Evolutionary conservation across 2,113 vertebrate species (phyloP), one percentile per base, ranked within the genome.

Genomic region (Cepphus grylle): DNA sequence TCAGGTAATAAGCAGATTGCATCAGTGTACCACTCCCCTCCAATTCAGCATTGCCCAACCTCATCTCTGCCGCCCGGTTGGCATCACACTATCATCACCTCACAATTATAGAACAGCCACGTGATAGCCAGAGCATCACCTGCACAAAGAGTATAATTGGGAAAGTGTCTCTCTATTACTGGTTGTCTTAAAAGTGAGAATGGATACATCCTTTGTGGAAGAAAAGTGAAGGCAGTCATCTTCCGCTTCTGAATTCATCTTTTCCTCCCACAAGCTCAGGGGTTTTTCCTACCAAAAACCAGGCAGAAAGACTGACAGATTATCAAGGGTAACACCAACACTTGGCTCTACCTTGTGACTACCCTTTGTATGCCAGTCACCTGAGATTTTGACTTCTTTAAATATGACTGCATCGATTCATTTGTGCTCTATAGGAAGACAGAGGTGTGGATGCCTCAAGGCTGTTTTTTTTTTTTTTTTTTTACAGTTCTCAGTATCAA

Each of bases 111-210:
- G 59, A 93, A 8, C 72, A 74, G 65, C 76, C 93, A 88, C 22
- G 77, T 62, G 82, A 79, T 82, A 90, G 88, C 95, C 93, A 91
- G 12, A 94, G 79, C 88, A 94, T 40, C 72, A n/a, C 80, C n/a
- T 88, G 45, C 18, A 49, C 25, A 21, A 58, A 86, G 55, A 86
- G 53, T 67, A 40, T 19, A 73, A 73, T 16, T 73, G 72, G 82
- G 74, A 81, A 88, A 90, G 79, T 21, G 27, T 30, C 69, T 71
- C 71, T 59, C 23, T 2, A 38, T 4, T 53, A n/a, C 50, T 86
- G 52, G 45, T 49, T 91, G 95, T 27, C 94, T 92, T 86, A 2
- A 50, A 73, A 90, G 66, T 47, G 69, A 79, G 55, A 91, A 81
- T 4, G 27, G 72, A 78, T 67, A n/a, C 6, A 1, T 80, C 55